Evolutionary conservation across 1,140 invertebrate genomes (phyloP).

Genomic region (Cotesia vestalis): DNA sequence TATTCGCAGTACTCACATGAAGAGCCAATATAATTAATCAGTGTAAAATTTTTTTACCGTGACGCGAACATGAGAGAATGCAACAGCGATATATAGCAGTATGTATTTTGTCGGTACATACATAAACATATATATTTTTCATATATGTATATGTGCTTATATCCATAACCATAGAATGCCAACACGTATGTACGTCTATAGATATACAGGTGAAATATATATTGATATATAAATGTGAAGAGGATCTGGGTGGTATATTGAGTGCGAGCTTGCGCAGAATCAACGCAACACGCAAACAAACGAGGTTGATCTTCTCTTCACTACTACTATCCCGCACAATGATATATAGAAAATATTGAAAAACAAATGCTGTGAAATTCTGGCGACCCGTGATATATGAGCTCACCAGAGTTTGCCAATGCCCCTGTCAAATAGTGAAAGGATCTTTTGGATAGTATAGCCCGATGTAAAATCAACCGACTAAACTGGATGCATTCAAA

Average conservation of each 20-base stretch:
- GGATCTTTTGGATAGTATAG: not conserved
- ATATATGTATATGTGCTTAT: no score
- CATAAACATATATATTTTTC: no score
- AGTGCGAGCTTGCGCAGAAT: no score
- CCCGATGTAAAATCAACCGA: not conserved
- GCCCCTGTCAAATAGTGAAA: slow-evolving; percentile 25
- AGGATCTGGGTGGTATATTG: no score
- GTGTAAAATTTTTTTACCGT: slow-evolving; percentile 16
- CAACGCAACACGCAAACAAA: no score
- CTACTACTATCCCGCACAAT: no score
- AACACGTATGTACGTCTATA: not conserved
- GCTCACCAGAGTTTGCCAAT: slow-evolving; percentile 20
- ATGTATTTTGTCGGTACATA: no score
- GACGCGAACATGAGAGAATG: slow-evolving; percentile 3
- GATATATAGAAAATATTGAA: slow-evolving; percentile 36
- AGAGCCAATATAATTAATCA: slow-evolving; percentile 32
- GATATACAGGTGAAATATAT: slow-evolving; percentile 1
- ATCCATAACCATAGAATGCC: no score
- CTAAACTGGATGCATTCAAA: not conserved
- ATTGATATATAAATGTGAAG: no score
- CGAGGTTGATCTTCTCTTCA: no score
- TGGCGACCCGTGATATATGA: slow-evolving; percentile 17
- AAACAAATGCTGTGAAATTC: slow-evolving; percentile 34
- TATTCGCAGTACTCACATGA: not conserved
- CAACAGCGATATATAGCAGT: not conserved